Evolutionary conservation across 2,113 vertebrate species (phyloP).

Genomic region (crab-eating macaque (Macaca fascicularis)): T2T-MFA8v1.1 NC_088375.1:166369001-166369500

Average conservation of each 20-base stretch:
- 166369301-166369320: neutral
- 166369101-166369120: neutral
- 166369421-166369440: neutral
- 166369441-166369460: neutral
- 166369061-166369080: neutral
- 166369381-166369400: neutral
- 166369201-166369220: neutral
- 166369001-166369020: neutral
- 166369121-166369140: neutral
- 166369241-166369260: neutral
- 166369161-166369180: neutral
- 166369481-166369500: neutral
- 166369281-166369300: neutral
- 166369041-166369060: neutral
- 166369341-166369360: neutral
- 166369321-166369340: neutral
- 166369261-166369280: neutral
- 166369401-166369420: neutral
- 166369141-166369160: neutral
- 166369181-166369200: neutral
- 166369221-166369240: neutral
- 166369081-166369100: neutral
- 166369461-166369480: neutral
- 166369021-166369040: neutral
- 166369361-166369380: neutral